Evolutionary conservation across 2,888 invertebrate genomes (phyloP).

Genomic region (Carterocephalus palaemon): DNA sequence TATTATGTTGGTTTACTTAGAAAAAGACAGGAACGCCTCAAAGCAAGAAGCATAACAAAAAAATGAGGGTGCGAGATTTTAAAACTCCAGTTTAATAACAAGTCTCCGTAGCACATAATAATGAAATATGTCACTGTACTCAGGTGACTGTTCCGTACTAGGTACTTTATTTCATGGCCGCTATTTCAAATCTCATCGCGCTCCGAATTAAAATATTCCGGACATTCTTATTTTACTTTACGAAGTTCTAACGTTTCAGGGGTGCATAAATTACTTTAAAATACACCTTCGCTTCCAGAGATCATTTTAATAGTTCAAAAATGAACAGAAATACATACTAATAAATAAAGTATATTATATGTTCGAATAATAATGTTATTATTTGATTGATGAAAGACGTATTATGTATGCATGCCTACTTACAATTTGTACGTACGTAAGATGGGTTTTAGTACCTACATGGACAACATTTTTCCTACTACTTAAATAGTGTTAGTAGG

Average conservation of each 20-base stretch:
- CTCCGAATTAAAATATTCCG: constrained; percentile 7
- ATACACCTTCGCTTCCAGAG: constrained; percentile 8
- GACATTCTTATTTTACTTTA: constrained; percentile 20
- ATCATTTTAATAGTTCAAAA: constrained; percentile 11
- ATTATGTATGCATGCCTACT: too few species aligned
- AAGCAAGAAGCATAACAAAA: constrained; percentile 8
- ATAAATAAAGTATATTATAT: too few species aligned
- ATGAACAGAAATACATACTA: constrained; percentile 15
- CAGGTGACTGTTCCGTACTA: constrained; percentile 9
- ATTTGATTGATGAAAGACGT: too few species aligned
- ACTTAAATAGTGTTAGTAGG: too few species aligned
- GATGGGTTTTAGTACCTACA: too few species aligned
- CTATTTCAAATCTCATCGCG: constrained; percentile 16
- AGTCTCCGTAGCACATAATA: constrained; percentile 21
- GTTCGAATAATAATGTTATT: too few species aligned
- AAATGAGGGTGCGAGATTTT: constrained; percentile 11
- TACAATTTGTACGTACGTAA: too few species aligned
- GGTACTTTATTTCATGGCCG: constrained; percentile 16
- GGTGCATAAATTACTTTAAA: constrained; percentile 22
- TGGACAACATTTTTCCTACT: too few species aligned
- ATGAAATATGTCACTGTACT: constrained; percentile 13
- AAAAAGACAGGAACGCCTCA: neutral
- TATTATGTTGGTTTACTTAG: too few species aligned
- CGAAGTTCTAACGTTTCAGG: constrained; percentile 16
- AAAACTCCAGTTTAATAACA: constrained; percentile 19